Percentiles rank a stretch among this genome's conserved stretches.
Conservation (phyloP, 64 coral and sea anemone genomes). For the Anthopleura sola region DNA sequence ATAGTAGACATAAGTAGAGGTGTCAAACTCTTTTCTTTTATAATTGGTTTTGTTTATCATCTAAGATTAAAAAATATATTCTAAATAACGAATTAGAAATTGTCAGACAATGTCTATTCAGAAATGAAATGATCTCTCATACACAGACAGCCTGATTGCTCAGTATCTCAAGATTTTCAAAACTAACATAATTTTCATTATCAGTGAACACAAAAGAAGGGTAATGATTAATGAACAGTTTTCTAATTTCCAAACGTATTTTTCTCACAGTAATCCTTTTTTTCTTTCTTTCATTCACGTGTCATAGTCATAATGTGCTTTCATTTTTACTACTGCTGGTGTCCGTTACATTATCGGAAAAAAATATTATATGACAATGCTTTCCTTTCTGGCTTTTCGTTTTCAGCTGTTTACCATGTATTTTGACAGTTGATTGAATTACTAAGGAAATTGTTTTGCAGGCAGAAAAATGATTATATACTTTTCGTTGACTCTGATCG, state of each 20-base stretch:
- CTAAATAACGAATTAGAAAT: neutral
- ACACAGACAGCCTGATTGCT: too few species aligned
- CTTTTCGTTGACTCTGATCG: too few species aligned
- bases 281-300: neutral
- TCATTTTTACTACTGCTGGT: neutral
- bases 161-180: too few species aligned
- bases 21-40: neutral
- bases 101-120: neutral
- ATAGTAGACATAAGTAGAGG: neutral
- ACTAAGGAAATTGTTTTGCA: neutral
- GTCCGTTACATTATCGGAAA: neutral
- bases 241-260: too few species aligned
- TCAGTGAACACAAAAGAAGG: neutral
- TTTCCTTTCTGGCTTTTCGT: neutral
- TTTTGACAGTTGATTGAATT: neutral
- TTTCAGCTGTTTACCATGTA: neutral
- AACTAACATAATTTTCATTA: neutral
- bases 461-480: neutral
- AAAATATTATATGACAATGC: neutral
- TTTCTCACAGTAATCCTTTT: too few species aligned
- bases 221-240: neutral
- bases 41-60: neutral
- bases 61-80: neutral
- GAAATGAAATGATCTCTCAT: neutral
- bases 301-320: neutral